phyloP scores from a whole-genome alignment of 2,888 invertebrate species.

The Phania funesta region DNA sequence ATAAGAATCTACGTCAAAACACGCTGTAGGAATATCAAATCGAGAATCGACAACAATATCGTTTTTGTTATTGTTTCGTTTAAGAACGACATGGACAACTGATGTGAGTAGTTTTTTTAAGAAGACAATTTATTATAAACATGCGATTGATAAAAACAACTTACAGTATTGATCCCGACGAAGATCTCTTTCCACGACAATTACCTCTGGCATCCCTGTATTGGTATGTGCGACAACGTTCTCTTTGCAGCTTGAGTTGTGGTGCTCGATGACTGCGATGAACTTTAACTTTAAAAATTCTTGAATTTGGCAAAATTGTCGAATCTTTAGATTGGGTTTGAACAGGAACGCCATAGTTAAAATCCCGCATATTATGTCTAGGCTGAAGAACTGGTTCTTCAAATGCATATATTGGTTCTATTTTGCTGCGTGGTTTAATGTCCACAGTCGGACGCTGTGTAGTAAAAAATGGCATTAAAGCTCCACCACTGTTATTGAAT shows the following conservation, averaged over 20 bases:
- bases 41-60: too few relatives aligned
- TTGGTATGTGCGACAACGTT: conserved; percentile 73
- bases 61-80: too few relatives aligned
- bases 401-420: conserved; percentile 49
- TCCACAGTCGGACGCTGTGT: neutral
- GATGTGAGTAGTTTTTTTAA: too few relatives aligned
- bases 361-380: neutral
- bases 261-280: conserved; percentile 38
- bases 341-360: neutral
- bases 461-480: neutral
- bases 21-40: too few relatives aligned
- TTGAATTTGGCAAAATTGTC: conserved; percentile 34
- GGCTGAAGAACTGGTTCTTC: conserved; percentile 21
- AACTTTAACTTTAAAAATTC: conserved; percentile 60
- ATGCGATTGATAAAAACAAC: too few relatives aligned
- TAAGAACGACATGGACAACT: too few relatives aligned
- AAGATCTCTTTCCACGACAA: conserved; percentile 72
- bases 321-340: conserved; percentile 23
- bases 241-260: neutral
- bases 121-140: too few relatives aligned
- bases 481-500: neutral
- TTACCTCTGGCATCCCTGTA: conserved; percentile 73
- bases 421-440: conserved; percentile 47
- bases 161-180: conserved; percentile 74
- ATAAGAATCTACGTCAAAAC: too few relatives aligned